These are phyloP conservation scores for Taenaris catops DNA, from an alignment of 2,888 invertebrate genomes.

Conservation along the genomic window DNA sequence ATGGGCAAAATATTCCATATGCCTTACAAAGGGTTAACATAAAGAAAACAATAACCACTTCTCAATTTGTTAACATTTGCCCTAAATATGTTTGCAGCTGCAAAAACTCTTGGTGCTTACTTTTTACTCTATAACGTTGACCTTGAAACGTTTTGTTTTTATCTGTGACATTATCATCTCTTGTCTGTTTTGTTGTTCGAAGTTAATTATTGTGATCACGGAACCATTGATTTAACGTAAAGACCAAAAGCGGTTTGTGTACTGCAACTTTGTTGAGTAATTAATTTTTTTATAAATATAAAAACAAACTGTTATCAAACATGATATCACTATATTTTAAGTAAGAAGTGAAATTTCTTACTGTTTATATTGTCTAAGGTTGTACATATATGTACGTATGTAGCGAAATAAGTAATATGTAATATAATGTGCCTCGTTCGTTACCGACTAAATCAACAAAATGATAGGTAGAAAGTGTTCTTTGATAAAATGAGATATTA, in stretches of 20 bases:
- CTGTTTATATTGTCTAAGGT: slow-evolving; percentile 18
- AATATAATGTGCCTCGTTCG: slow-evolving; percentile 71
- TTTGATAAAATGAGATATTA: slow-evolving; percentile 72
- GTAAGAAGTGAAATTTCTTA: slow-evolving; percentile 19
- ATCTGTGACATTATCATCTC: slow-evolving; percentile 21
- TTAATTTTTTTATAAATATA: slow-evolving; percentile 31
- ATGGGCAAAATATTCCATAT: too few relatives aligned
- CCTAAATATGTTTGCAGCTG: slow-evolving; percentile 15
- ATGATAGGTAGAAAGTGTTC: slow-evolving; percentile 64
- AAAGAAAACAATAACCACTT: too few relatives aligned
- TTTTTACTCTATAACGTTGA: slow-evolving; percentile 9
- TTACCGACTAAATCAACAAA: slow-evolving; percentile 67
- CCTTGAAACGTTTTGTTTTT: slow-evolving; percentile 11
- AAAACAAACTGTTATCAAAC: slow-evolving; percentile 26
- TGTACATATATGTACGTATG: slow-evolving; percentile 25
- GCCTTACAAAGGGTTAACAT: too few relatives aligned
- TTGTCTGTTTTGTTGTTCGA: slow-evolving; percentile 24
- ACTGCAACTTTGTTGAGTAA: slow-evolving; percentile 52
- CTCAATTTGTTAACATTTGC: too few relatives aligned
- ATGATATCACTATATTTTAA: slow-evolving; percentile 19
- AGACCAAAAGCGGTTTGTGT: slow-evolving; percentile 58
- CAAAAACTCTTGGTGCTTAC: slow-evolving; percentile 21
- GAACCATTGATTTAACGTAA: slow-evolving; percentile 67
- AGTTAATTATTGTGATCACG: slow-evolving; percentile 61
- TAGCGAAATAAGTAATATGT: slow-evolving; percentile 15